Percentiles rank a stretch among this genome's conserved stretches.
phyloP scores from a whole-genome alignment of 1,140 invertebrate genomes.

The Orchestia grillus region DNA sequence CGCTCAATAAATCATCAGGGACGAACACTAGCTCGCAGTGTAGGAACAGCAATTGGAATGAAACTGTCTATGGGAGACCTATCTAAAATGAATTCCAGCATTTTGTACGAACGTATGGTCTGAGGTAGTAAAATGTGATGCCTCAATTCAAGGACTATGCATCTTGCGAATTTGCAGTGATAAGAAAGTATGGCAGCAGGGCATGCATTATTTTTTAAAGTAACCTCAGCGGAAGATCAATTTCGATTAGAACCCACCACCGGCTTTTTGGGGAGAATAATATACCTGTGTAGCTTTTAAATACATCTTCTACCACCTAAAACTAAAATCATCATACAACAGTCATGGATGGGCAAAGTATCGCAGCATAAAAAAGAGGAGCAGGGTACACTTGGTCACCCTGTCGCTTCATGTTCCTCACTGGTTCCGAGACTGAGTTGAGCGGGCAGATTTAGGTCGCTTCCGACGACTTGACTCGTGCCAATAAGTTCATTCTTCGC shows the following conservation, averaged over 20 bases:
- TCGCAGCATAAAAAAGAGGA: neutral
- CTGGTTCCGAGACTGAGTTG: neutral
- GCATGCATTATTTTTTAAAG: no score
- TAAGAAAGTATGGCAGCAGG: no score
- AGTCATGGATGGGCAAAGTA: neutral
- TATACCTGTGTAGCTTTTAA: no score
- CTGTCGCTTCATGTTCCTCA: neutral
- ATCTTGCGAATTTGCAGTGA: neutral
- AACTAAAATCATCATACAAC: neutral
- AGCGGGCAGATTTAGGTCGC: neutral
- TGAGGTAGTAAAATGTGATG: neutral
- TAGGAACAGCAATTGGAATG: neutral
- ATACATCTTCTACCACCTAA: no score
- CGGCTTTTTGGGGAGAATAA: no score
- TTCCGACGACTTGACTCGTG: neutral
- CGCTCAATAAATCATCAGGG: neutral
- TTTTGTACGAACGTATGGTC: neutral
- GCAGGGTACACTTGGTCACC: neutral
- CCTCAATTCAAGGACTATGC: neutral
- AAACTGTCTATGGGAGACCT: neutral
- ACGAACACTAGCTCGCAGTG: neutral
- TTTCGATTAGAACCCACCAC: no score
- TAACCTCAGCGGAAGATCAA: no score
- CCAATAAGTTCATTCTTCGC: neutral
- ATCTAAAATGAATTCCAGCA: neutral